A percentile compares a stretch with the other conserved stretches of the same genome.
Conservation (phyloP, 2,888 invertebrate species). For the Volucella inanis region DNA sequence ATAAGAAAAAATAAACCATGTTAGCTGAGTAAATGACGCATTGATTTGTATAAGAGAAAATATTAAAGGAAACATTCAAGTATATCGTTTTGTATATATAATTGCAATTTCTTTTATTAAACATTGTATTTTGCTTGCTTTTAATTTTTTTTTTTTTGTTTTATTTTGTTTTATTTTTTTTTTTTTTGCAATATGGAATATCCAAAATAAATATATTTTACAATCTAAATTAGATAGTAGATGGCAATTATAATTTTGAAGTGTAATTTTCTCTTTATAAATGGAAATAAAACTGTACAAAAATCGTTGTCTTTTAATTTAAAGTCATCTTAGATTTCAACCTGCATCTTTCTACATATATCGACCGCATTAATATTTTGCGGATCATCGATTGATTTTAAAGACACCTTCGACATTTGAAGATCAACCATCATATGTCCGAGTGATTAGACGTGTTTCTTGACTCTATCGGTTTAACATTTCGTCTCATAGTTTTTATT, state of each 20-base stretch:
- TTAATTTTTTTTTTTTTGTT: conserved; percentile 27
- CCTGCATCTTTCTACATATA: too few species aligned
- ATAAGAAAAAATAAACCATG: not conserved
- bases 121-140: conserved; percentile 2
- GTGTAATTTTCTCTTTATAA: conserved; percentile 74
- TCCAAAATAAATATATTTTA: conserved; percentile 30
- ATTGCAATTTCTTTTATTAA: conserved; percentile 17
- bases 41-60: conserved; percentile 10
- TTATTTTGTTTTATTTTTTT: conserved; percentile 42
- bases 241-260: conserved; percentile 66
- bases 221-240: conserved; percentile 48
- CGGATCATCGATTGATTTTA: too few species aligned
- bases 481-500: too few species aligned
- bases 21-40: not conserved
- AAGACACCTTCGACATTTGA: too few species aligned
- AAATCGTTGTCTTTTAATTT: not conserved
- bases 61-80: conserved; percentile 14
- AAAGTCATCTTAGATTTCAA: too few species aligned
- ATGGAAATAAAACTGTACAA: conserved; percentile 72
- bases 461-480: too few species aligned
- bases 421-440: too few species aligned
- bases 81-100: conserved; percentile 55
- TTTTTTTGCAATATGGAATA: conserved; percentile 57
- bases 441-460: too few species aligned
- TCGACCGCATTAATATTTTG: too few species aligned